Evolutionary conservation across 2,797 vertebrate genomes (phyloP).

Genomic region (Pipistrellus pygmaeus): DNA sequence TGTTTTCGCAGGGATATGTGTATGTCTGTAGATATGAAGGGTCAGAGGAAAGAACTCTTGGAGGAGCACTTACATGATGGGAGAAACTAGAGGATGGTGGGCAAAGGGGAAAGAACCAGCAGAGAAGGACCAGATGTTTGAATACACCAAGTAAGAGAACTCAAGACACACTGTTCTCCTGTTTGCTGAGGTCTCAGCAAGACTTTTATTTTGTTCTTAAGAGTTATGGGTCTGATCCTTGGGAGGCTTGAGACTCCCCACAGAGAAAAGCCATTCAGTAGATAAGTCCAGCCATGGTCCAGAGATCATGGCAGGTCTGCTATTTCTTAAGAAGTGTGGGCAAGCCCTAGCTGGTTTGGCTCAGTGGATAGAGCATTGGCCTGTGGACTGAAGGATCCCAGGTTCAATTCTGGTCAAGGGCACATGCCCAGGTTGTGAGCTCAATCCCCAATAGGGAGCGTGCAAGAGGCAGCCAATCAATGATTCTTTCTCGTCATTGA

Average conservation of each 20-base stretch:
- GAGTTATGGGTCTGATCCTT: not conserved
- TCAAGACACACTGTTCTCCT: conserved; percentile 13
- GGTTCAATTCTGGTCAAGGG: too few relatives aligned
- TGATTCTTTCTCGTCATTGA: too few relatives aligned
- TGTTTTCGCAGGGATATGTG: not conserved
- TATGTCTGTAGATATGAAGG: not conserved
- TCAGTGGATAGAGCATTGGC: too few relatives aligned
- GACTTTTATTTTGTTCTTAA: conserved; percentile 62
- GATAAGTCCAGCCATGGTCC: not conserved
- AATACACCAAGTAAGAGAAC: conserved; percentile 34
- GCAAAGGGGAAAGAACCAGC: not conserved
- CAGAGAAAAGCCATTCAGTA: not conserved
- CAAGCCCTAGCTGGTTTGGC: not conserved
- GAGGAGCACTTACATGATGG: not conserved
- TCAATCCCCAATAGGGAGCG: too few relatives aligned
- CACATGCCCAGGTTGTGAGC: too few relatives aligned
- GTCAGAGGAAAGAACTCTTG: not conserved
- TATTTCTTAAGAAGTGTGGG: conserved; percentile 26
- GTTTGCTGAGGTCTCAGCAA: conserved; percentile 52
- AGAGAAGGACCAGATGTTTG: not conserved
- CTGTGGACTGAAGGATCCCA: too few relatives aligned
- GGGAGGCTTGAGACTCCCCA: not conserved
- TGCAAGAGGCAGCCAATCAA: too few relatives aligned
- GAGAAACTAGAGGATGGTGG: not conserved
- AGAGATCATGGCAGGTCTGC: not conserved